phyloP scores from a whole-genome alignment of 2,797 vertebrate genomes.

The Cossypha heuglini region DNA sequence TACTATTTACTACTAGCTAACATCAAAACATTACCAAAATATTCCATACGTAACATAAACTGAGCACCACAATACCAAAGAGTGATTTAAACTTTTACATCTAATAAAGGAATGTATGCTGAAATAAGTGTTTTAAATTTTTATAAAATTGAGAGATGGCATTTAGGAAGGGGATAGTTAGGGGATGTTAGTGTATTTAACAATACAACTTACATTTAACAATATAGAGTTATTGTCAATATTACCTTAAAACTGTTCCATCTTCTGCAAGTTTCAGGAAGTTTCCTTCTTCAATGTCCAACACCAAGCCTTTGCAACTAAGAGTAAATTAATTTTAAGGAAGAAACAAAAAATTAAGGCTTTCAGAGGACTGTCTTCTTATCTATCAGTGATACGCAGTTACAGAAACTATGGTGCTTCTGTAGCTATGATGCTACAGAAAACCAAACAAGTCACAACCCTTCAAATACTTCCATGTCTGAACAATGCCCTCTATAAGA shows the following conservation, averaged over 20 bases:
- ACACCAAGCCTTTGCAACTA: constrained; percentile 91
- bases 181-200: not conserved
- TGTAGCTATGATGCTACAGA: not conserved
- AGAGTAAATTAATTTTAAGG: not conserved
- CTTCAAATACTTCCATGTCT: not conserved
- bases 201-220: not conserved
- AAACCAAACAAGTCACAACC: not conserved
- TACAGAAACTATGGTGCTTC: not conserved
- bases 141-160: not conserved
- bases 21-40: not conserved
- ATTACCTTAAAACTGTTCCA: constrained; percentile 91
- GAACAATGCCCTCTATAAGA: not conserved
- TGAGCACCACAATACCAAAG: not conserved
- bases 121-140: not conserved
- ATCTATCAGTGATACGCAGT: not conserved
- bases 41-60: not conserved
- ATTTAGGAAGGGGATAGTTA: not conserved
- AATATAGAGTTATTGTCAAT: not conserved
- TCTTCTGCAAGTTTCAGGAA: constrained; percentile 91
- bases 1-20: not conserved
- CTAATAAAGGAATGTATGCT: not conserved
- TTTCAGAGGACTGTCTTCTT: not conserved
- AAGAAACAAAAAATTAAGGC: not conserved
- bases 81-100: not conserved
- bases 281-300: constrained; percentile 94